Conservation (phyloP, 2,888 invertebrate species). For the Drosophila macrospina region DNA sequence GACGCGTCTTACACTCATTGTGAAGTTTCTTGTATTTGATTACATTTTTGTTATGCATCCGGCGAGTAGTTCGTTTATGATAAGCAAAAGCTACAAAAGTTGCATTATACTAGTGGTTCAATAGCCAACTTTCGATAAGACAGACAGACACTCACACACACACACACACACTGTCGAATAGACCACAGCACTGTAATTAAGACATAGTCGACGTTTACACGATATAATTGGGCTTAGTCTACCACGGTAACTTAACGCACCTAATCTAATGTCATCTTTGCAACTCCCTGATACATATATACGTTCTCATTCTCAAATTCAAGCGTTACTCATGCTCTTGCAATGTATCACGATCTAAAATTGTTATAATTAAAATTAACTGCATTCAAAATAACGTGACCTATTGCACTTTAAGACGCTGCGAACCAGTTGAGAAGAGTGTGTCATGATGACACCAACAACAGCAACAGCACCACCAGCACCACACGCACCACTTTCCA, state of each 20-base stretch:
- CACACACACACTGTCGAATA: too few species aligned
- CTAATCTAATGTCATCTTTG: not conserved
- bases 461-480: not conserved
- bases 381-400: conserved; percentile 38
- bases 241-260: not conserved
- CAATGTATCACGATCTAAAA: not conserved
- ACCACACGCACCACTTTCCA: conserved; percentile 8
- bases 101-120: conserved; percentile 10
- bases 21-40: conserved; percentile 15
- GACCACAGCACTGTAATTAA: not conserved
- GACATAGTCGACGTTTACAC: conserved; percentile 6
- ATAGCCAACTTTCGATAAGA: conserved; percentile 16
- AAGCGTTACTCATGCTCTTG: conserved; percentile 1
- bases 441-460: conserved; percentile 25
- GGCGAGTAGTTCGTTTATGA: conserved; percentile 9
- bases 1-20: not conserved
- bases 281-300: not conserved
- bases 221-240: not conserved
- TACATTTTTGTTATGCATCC: conserved; percentile 14
- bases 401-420: conserved; percentile 39
- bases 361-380: conserved; percentile 38
- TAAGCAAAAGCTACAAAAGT: conserved; percentile 7
- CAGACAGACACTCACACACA: too few species aligned
- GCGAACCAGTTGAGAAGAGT: conserved; percentile 10
- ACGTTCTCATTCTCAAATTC: not conserved